phyloP scores from a whole-genome alignment of 1,140 invertebrate species.

The Homalodisca vitripennis region DNA sequence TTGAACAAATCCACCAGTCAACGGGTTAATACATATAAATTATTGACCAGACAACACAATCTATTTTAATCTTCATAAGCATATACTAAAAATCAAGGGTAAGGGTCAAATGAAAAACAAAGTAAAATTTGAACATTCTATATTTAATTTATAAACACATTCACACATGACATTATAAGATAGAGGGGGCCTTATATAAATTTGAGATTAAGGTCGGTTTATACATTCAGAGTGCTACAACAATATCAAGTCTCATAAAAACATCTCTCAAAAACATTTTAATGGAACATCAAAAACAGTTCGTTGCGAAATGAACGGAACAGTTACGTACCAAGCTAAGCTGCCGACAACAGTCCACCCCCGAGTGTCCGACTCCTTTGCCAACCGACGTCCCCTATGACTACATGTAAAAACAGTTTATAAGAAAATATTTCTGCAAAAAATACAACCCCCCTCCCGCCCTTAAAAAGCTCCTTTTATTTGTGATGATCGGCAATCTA shows the following conservation, averaged over 20 bases:
- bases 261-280: slow-evolving; percentile 5
- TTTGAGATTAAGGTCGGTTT: not conserved
- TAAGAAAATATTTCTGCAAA: slow-evolving; percentile 7
- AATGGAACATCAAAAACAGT: slow-evolving; percentile 26
- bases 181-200: slow-evolving; percentile 18
- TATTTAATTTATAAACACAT: slow-evolving; percentile 27
- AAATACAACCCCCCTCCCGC: not conserved
- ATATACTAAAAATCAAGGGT: no score
- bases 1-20: no score
- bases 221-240: slow-evolving; percentile 22
- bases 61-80: no score
- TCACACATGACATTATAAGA: slow-evolving; percentile 27
- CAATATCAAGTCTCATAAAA: not conserved
- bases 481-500: slow-evolving; percentile 8
- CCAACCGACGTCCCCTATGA: not conserved
- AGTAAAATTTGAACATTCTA: slow-evolving; percentile 26
- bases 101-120: not conserved
- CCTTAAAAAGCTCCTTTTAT: not conserved
- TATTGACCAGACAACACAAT: no score
- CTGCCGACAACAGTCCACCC: not conserved
- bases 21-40: no score
- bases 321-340: slow-evolving; percentile 14
- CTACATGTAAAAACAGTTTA: slow-evolving; percentile 15
- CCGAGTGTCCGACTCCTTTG: not conserved
- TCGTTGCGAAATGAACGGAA: slow-evolving; percentile 24